phyloP scores from a whole-genome alignment of 2,797 vertebrate species.

The Myripristis jacobus region DNA sequence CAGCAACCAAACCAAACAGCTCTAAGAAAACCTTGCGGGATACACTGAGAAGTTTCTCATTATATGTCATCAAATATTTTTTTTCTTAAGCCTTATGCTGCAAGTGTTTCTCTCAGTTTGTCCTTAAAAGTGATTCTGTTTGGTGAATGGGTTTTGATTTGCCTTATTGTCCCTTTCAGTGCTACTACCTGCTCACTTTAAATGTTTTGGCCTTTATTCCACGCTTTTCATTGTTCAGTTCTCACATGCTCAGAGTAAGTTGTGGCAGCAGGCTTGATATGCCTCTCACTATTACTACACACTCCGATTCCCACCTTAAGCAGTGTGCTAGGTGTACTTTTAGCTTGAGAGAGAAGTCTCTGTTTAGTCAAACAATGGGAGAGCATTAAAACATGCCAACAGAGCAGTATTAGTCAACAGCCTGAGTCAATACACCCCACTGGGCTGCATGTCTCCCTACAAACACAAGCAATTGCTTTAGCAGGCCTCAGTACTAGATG shows the following conservation, averaged over 20 bases:
- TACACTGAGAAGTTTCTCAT: background rate
- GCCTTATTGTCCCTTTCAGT: background rate
- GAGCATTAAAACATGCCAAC: constrained; percentile 79
- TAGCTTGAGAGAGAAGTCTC: constrained; percentile 53
- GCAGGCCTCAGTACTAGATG: constrained; percentile 69
- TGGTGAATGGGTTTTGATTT: background rate
- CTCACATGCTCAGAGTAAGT: background rate
- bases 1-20: background rate
- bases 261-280: background rate
- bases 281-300: background rate
- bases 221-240: background rate
- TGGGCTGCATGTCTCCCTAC: constrained; percentile 76
- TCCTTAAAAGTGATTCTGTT: background rate
- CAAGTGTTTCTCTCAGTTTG: background rate
- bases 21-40: background rate
- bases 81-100: background rate
- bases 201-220: background rate
- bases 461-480: constrained; percentile 80
- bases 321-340: constrained; percentile 56
- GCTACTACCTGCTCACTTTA: background rate
- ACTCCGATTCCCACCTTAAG: constrained; percentile 20
- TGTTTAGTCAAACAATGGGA: constrained; percentile 76
- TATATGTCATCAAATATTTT: background rate
- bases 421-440: constrained; percentile 80
- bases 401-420: constrained; percentile 77